These are phyloP conservation scores for Cairina moschata DNA, from an alignment of 2,113 vertebrate species.

Conservation along the genomic window DNA sequence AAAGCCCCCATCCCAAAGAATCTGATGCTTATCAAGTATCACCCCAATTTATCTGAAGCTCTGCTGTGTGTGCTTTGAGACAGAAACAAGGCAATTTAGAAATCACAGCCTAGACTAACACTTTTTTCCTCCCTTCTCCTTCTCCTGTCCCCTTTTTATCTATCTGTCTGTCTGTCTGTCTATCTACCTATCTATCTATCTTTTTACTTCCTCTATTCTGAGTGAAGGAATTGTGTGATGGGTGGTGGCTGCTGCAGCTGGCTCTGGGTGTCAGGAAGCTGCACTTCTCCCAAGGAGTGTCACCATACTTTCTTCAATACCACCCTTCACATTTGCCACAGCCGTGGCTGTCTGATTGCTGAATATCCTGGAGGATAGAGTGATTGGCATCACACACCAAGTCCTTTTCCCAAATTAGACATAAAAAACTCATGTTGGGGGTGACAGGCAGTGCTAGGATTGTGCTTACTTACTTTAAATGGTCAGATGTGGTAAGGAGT, in stretches of 20 bases:
- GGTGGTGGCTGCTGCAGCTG: not conserved
- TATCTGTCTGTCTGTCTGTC: not conserved
- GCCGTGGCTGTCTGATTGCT: not conserved
- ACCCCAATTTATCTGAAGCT: not conserved
- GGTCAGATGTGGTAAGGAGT: not conserved
- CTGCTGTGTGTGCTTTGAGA: not conserved
- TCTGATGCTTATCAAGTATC: not conserved
- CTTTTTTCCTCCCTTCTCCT: not conserved
- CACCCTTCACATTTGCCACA: not conserved
- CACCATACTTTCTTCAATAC: not conserved
- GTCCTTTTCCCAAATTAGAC: conserved; percentile 11
- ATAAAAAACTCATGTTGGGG: not conserved
- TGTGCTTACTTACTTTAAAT: not conserved
- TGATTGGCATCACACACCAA: conserved; percentile 28
- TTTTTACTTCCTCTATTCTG: not conserved
- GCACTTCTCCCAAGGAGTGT: not conserved
- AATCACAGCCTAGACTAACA: not conserved
- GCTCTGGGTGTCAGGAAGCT: not conserved
- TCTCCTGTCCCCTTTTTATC: too few species aligned
- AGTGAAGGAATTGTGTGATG: not conserved
- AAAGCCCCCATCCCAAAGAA: not conserved
- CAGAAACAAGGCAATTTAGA: not conserved
- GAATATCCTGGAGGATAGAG: conserved; percentile 8
- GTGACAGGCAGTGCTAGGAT: not conserved
- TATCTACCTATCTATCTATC: not conserved